Base-by-base conservation (phyloP, 2,797 vertebrate genomes). In the Gymnopithys bicolor region DNA sequence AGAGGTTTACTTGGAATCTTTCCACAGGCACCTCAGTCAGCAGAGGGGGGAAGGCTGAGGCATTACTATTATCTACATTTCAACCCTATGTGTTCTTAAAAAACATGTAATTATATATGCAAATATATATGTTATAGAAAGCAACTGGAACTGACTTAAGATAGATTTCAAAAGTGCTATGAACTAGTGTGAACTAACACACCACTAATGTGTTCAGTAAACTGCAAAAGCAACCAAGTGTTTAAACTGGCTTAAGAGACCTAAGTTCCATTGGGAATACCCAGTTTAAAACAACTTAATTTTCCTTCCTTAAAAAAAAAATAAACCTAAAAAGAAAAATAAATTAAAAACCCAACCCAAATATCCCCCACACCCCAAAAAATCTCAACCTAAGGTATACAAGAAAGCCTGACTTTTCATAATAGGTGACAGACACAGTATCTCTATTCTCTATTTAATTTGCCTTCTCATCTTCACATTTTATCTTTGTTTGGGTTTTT, bases 301-400 rank as follows among this genome's bases (percentile, higher is more conserved):
- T 49, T 62, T 39, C 5, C 18, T 13, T 32, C 13, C 5, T 5
- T n/a, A 30, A 25, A 64, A 80, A 49, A 55, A 49, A 49, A 13
- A 19, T 4, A 15, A 30, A 48, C 13, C 9, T 19, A 45, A 6
- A 41, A 39, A 23, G 25, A 49, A 17, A 17, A 25, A 15, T 11
- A 17, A 37, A 25, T 19, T 13, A 30, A 62, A 30, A 25, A 35
- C 9, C 53, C 19, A 84, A 48, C 21, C 13, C 35, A 48, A 15
- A 3, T 43, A 17, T 18, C 41, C 17, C 41, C 17, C 41, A 43
- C 17, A 17, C 17, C 41, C 41, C 41, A 28, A 48, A 24, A 21
- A 16, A 2, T 1, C 5, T 5, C 21, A 45, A 25, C 10, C 8
- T 32, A 11, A 71, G 62, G 5, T 24, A 67, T 8, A 9, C 2